Evolutionary conservation across 2,113 vertebrate genomes (phyloP), one percentile per base, ranked within the genome.

Genomic region (Rhinolophus sinicus): DNA sequence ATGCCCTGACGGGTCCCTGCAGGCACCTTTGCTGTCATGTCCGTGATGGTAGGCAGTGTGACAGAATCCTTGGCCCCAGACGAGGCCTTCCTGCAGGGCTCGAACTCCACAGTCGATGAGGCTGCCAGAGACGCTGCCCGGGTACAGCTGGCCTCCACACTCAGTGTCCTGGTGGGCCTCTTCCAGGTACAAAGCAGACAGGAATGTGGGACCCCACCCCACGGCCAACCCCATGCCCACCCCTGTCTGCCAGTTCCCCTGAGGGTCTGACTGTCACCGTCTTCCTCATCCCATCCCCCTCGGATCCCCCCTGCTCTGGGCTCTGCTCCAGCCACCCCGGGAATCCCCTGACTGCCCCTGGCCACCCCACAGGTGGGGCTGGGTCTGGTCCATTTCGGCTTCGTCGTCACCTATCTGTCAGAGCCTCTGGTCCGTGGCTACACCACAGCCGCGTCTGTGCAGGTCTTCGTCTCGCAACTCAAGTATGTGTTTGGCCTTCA

Each of bases 21-120:
- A 99, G 99, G 99, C 30, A 99, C 99, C 5, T 99, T 99, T 28
- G 99, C 99, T 0, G 98, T 99, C 78, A 99, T 99, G 98, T 99
- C 99, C 0, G 99, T 99, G 96, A 99, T 99, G 99, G 99, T 99
- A 0, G 99, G 99, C 52, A 99, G 99, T 8, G 98, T 99, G 97
- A 99, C 98, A 0, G 99, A 99, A 4, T 99, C 99, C 12, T 26
- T 99, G 92, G 97, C 98, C 60, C 99, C 99, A 2, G 98, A 99
- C 0, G 98, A 99, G 0, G 3, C 98, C 47, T 99, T 99, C 81
- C 4, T 98, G 73, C 69, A 92, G 3, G 83, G 54, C 0, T 13
- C 83, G 54, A 99, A 99, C 0, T 76, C 67, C 52, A 99, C 98
- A 56, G 24, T 99, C 6, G 97, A 99, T 77, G 76, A 80, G 11